Percentiles rank a stretch among this genome's conserved stretches.
These are phyloP conservation scores for Rapana venosa DNA, from an alignment of 2,888 invertebrate species.

Conservation along the genomic window DNA sequence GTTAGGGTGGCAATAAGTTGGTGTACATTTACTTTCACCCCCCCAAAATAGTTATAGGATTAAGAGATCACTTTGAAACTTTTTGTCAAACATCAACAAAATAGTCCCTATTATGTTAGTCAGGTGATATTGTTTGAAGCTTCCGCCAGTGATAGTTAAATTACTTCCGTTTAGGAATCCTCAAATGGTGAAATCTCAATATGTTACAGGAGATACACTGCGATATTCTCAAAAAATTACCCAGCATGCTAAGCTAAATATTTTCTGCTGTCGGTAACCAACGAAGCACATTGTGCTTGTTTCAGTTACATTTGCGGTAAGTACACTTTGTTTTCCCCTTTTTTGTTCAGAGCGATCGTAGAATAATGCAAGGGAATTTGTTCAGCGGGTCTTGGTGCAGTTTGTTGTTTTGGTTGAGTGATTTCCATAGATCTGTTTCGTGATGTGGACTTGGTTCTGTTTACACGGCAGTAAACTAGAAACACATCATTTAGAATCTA, in stretches of 20 bases:
- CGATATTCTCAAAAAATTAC: background rate
- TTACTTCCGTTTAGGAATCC: conserved; percentile 29
- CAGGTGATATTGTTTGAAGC: conserved; percentile 32
- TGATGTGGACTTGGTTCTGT: no score
- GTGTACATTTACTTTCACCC: background rate
- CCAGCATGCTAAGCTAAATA: conserved; percentile 35
- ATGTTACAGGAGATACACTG: background rate
- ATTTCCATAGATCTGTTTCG: no score
- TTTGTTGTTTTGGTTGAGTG: no score
- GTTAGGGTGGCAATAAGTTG: background rate
- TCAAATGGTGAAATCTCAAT: background rate
- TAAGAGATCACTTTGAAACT: background rate
- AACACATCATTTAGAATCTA: no score
- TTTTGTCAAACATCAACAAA: background rate
- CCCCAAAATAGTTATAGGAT: background rate
- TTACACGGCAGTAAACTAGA: no score
- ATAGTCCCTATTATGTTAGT: background rate
- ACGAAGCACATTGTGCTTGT: conserved; percentile 13
- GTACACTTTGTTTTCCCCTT: background rate
- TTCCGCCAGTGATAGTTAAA: background rate
- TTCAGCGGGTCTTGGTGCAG: no score
- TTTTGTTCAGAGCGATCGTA: no score
- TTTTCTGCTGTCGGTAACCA: conserved; percentile 39
- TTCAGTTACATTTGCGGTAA: conserved; percentile 7
- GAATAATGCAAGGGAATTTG: no score